Percentiles rank a stretch among this genome's conserved stretches.
Evolutionary conservation across 2,888 invertebrate species (phyloP).

Genomic region (Patella ulyssiponensis): DNA sequence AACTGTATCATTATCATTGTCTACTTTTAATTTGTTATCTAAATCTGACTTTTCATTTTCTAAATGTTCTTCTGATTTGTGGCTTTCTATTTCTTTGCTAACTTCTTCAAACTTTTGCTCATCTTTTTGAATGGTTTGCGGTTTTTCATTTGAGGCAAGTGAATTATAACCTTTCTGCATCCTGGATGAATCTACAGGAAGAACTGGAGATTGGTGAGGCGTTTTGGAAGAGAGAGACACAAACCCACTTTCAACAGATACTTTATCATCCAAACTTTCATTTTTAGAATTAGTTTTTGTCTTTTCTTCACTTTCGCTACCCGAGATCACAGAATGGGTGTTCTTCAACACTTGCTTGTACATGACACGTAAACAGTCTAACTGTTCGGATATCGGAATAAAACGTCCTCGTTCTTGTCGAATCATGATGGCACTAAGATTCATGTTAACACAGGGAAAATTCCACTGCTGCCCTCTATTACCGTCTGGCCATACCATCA

Average conservation of each 20-base stretch:
- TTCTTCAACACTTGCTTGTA: not conserved
- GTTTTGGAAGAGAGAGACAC: not conserved
- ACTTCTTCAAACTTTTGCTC: too few relatives aligned
- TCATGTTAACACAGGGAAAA: slow-evolving; percentile 14
- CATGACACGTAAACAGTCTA: not conserved
- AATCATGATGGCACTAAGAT: slow-evolving; percentile 21
- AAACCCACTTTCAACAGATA: not conserved
- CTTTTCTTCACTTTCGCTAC: not conserved
- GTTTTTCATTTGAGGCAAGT: not conserved
- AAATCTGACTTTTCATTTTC: not conserved
- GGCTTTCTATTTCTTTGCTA: too few relatives aligned
- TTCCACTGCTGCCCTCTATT: not conserved
- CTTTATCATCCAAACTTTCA: not conserved
- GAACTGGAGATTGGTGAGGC: not conserved
- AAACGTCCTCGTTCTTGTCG: slow-evolving; percentile 20
- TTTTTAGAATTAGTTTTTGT: not conserved
- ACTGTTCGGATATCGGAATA: slow-evolving; percentile 17
- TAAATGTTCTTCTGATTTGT: too few relatives aligned
- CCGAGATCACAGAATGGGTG: not conserved
- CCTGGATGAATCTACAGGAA: not conserved
- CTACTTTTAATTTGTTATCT: not conserved
- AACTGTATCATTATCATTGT: not conserved
- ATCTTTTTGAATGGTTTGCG: not conserved
- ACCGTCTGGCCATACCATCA: not conserved
- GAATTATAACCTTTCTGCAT: not conserved